phyloP scores from a whole-genome alignment of 2,888 invertebrate genomes.

The Meteorus cinctellus region DNA sequence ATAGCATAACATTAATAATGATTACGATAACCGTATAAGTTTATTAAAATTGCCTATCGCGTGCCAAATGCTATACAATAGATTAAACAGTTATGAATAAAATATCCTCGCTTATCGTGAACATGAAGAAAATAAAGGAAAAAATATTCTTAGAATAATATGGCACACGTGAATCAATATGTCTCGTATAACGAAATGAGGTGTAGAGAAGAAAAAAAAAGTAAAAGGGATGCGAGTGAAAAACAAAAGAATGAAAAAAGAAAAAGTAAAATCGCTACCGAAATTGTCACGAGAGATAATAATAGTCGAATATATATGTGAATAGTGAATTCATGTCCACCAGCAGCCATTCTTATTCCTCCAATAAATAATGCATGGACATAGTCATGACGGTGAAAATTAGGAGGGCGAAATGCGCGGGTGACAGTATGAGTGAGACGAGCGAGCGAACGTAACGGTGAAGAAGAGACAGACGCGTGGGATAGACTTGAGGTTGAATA shows the following conservation, averaged over 20 bases:
- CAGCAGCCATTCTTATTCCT: slow-evolving; percentile 23
- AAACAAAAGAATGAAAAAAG: not conserved
- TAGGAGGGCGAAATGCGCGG: slow-evolving; percentile 23
- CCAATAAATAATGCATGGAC: slow-evolving; percentile 45
- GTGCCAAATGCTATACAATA: slow-evolving; percentile 12
- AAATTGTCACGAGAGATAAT: slow-evolving; percentile 12
- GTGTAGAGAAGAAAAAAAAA: not conserved
- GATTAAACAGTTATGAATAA: slow-evolving; percentile 30
- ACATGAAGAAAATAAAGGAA: not conserved
- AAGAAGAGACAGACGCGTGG: not conserved
- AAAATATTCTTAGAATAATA: slow-evolving; percentile 8
- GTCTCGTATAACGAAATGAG: not conserved
- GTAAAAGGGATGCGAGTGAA: not conserved
- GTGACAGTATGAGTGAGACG: not conserved
- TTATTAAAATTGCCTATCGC: slow-evolving; percentile 22
- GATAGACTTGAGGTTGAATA: slow-evolving; percentile 39
- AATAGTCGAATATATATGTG: slow-evolving; percentile 19
- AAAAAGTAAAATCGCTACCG: not conserved
- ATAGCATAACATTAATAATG: slow-evolving; percentile 20
- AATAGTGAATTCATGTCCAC: not conserved
- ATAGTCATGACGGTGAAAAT: slow-evolving; percentile 34
- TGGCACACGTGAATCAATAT: slow-evolving; percentile 16
- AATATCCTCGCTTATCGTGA: slow-evolving; percentile 2
- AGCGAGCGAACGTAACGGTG: not conserved
- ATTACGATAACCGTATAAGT: not conserved